Evolutionary conservation across 2,797 vertebrate genomes (phyloP).

Genomic region (Huso huso): DNA sequence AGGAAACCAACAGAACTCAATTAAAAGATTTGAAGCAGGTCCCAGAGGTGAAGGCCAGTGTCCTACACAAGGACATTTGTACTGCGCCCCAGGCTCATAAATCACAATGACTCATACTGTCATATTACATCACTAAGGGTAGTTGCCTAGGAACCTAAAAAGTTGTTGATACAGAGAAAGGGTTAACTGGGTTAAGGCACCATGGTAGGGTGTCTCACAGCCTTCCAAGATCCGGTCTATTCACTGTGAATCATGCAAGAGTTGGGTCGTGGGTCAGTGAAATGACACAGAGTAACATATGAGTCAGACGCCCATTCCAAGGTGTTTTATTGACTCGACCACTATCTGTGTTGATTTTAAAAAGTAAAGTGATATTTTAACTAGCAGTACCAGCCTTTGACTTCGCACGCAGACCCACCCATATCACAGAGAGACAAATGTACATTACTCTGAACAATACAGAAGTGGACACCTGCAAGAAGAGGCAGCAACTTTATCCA

Average conservation of each 20-base stretch:
- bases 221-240: not conserved
- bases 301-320: not conserved
- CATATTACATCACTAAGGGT: not conserved
- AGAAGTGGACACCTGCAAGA: no score
- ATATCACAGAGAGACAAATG: no score
- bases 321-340: not conserved
- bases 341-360: not conserved
- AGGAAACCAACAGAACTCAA: not conserved
- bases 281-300: not conserved
- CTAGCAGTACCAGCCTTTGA: not conserved
- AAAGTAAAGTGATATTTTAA: not conserved
- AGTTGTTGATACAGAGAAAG: not conserved
- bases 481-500: no score
- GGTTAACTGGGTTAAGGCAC: not conserved
- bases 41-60: no score
- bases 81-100: not conserved
- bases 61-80: not conserved
- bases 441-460: no score
- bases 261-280: not conserved
- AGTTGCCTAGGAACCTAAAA: not conserved
- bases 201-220: not conserved
- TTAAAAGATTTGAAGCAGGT: not conserved
- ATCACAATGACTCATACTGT: not conserved
- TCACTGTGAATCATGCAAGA: not conserved
- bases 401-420: not conserved